These are phyloP conservation scores for Taenioides sp. DNA, from an alignment of 2,797 vertebrate species.

Conservation along the genomic window DNA sequence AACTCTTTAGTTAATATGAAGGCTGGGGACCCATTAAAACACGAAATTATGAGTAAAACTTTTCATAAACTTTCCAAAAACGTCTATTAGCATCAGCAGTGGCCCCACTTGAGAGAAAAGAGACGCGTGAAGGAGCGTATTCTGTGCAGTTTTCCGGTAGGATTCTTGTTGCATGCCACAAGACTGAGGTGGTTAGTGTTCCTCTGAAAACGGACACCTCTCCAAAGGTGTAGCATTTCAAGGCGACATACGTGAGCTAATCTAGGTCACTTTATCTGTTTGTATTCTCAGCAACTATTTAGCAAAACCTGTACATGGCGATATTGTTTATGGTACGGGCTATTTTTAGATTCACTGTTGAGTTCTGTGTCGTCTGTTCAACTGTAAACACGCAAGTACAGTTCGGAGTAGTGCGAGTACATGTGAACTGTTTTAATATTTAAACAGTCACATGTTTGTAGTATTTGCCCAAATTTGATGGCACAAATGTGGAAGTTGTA, in stretches of 20 bases:
- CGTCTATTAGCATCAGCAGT: neutral
- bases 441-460: neutral
- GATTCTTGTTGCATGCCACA: conserved; percentile 70
- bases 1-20: neutral
- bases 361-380: neutral
- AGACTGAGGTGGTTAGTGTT: conserved; percentile 71
- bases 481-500: too few species aligned
- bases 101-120: conserved; percentile 6
- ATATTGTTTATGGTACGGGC: conserved; percentile 27
- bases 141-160: conserved; percentile 46
- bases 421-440: neutral
- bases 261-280: conserved; percentile 75
- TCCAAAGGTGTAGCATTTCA: conserved; percentile 76
- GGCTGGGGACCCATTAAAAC: too few species aligned
- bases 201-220: conserved; percentile 77
- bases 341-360: neutral
- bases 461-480: neutral
- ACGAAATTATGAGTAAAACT: neutral
- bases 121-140: conserved; percentile 45
- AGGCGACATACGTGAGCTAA: conserved; percentile 61
- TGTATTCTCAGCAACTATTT: conserved; percentile 64
- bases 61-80: neutral
- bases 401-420: neutral
- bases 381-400: neutral
- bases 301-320: conserved; percentile 31